Evolutionary conservation across 2,113 vertebrate species (phyloP).

Genomic region (Leptodactylus fuscus): DNA sequence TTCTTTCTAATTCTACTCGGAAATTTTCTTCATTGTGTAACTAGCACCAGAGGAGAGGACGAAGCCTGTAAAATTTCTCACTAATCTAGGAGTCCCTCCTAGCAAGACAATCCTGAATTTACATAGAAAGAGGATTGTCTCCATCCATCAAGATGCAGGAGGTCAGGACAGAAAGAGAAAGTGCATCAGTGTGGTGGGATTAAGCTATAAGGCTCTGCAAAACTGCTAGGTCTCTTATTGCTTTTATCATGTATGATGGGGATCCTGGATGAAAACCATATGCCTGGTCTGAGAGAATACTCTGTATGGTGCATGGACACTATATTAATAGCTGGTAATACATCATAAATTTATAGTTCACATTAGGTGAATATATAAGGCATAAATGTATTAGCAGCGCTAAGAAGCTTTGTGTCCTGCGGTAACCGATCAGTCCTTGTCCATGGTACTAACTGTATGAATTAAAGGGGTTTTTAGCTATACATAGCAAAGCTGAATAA

Average conservation of each 20-base stretch:
- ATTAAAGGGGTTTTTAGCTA: not conserved
- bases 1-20: too few relatives aligned
- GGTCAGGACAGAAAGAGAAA: not conserved
- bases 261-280: constrained; percentile 26
- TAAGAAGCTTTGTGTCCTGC: not conserved
- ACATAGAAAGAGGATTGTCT: not conserved
- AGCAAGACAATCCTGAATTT: not conserved
- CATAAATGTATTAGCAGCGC: not conserved
- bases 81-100: not conserved
- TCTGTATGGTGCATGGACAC: not conserved
- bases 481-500: not conserved
- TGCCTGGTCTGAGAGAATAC: not conserved
- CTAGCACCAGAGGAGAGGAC: not conserved
- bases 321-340: not conserved
- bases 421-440: not conserved
- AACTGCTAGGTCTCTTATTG: not conserved
- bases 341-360: not conserved
- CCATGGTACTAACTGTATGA: not conserved
- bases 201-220: not conserved
- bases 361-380: not conserved
- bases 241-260: not conserved
- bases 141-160: not conserved
- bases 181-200: not conserved
- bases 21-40: not conserved
- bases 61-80: not conserved